Evolutionary conservation across 1,140 invertebrate genomes (phyloP).

Genomic region (Bacillus rossius): DNA sequence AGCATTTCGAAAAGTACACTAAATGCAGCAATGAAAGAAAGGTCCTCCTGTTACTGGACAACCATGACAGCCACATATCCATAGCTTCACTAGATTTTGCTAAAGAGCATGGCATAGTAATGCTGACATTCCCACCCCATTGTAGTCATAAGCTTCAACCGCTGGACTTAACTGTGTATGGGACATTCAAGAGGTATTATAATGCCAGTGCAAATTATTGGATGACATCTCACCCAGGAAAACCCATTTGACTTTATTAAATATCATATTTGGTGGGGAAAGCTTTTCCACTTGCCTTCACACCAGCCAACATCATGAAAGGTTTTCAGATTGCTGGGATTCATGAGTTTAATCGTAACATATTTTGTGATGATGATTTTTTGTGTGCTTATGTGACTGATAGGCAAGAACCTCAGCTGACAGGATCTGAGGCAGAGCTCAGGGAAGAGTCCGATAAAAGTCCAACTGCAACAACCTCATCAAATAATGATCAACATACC

Average conservation of each 20-base stretch:
- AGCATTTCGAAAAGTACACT: constrained; percentile 24
- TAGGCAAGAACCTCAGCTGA: constrained; percentile 4
- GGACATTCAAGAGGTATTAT: too few relatives aligned
- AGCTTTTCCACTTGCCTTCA: constrained; percentile 21
- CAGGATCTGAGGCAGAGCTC: too few relatives aligned
- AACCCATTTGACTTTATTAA: constrained; percentile 33
- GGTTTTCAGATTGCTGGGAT: constrained; percentile 27
- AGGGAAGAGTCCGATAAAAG: constrained; percentile 21
- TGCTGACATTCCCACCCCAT: constrained; percentile 44
- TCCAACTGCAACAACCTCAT: background rate
- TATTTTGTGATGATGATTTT: constrained; percentile 18
- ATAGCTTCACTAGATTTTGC: constrained; percentile 23
- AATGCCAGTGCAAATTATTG: too few relatives aligned
- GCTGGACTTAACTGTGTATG: constrained; percentile 32
- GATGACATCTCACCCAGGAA: constrained; percentile 38
- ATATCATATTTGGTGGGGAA: constrained; percentile 20
- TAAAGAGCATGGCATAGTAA: constrained; percentile 27
- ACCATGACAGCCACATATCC: constrained; percentile 34
- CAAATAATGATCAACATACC: background rate
- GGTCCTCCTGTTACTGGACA: constrained; percentile 38
- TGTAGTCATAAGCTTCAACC: constrained; percentile 44
- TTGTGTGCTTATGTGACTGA: constrained; percentile 11
- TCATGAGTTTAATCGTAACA: constrained; percentile 16
- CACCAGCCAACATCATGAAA: constrained; percentile 22
- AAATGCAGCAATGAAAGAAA: constrained; percentile 26